These are phyloP conservation scores for Nephotettix cincticeps DNA, from an alignment of 1,140 invertebrate genomes.

Conservation along the genomic window DNA sequence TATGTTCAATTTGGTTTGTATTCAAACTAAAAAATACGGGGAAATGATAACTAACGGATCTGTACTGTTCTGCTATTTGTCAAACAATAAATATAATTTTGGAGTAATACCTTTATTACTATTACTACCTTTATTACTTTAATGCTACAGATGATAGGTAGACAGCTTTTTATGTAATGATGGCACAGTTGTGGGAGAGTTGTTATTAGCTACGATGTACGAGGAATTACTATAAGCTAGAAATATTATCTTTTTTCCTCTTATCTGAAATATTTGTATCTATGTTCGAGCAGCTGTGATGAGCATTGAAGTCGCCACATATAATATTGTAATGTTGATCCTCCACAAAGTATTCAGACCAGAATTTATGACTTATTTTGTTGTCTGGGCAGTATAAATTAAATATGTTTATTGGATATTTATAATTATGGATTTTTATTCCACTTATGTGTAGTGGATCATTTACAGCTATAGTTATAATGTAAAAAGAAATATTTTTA, in stretches of 20 bases:
- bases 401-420: neutral
- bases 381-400: neutral
- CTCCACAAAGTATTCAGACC: neutral
- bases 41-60: neutral
- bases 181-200: neutral
- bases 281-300: neutral
- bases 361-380: neutral
- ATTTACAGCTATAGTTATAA: neutral
- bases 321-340: neutral
- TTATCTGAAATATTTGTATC: neutral
- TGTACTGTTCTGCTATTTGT: neutral
- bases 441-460: neutral
- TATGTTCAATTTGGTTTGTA: neutral
- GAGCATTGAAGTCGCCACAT: slow-evolving; percentile 3
- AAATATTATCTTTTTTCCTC: neutral
- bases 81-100: neutral
- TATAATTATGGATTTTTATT: neutral
- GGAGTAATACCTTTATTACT: neutral
- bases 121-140: no score
- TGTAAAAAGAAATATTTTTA: neutral
- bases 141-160: neutral
- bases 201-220: neutral
- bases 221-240: neutral
- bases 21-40: neutral
- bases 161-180: neutral